Evolutionary conservation across 2,113 vertebrate genomes (phyloP).

Genomic region (Fukomys damarensis): DNA sequence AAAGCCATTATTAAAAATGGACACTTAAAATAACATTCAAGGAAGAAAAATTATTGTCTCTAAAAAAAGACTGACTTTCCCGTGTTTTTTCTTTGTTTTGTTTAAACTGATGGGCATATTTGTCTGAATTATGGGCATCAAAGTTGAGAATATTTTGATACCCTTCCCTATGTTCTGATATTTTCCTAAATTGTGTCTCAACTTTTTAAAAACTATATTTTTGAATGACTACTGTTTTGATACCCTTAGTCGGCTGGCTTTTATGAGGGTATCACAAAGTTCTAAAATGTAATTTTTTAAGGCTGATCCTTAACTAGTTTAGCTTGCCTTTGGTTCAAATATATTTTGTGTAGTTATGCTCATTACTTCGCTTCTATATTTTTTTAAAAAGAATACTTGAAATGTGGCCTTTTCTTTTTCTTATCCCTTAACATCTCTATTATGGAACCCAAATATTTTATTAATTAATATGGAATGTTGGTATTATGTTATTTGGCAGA

Average conservation of each 20-base stretch:
- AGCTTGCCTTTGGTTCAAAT: conserved; percentile 82
- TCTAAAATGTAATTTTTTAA: conserved; percentile 81
- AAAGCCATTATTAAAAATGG: conserved; percentile 20
- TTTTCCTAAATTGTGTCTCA: conserved; percentile 32
- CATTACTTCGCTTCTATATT: conserved; percentile 79
- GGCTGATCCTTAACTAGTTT: conserved; percentile 85
- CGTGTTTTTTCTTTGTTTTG: neutral
- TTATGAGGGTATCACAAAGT: conserved; percentile 82
- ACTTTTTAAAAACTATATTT: neutral
- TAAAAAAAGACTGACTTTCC: neutral
- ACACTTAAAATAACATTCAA: conserved; percentile 37
- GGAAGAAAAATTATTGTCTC: conserved; percentile 36
- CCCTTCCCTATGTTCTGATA: neutral
- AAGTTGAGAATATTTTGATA: neutral
- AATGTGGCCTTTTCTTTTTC: conserved; percentile 79
- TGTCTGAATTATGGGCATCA: neutral
- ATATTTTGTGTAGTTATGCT: conserved; percentile 83
- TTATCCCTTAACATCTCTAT: conserved; percentile 79
- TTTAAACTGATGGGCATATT: neutral
- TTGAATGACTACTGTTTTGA: conserved; percentile 84
- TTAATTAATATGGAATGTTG: conserved; percentile 44
- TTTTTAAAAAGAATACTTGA: conserved; percentile 79
- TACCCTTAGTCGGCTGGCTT: conserved; percentile 80
- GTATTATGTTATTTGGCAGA: conserved; percentile 84
- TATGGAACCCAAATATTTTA: conserved; percentile 79